A percentile compares a stretch with the other conserved stretches of the same genome.
These are phyloP conservation scores for Machimus rusticus DNA, from an alignment of 2,888 invertebrate species.

Conservation along the genomic window DNA sequence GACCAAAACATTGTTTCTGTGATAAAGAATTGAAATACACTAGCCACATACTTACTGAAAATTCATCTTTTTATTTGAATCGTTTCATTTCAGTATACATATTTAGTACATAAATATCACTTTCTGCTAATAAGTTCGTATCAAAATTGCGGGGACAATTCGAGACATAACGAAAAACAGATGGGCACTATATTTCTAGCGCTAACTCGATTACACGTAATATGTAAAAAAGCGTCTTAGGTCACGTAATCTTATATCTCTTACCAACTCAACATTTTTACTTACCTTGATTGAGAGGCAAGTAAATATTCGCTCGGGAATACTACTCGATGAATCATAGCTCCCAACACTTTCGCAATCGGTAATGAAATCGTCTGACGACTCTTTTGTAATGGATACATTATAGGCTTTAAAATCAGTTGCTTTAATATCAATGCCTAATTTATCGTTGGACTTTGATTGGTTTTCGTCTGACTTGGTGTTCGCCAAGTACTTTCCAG, in stretches of 20 bases:
- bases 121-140: background rate
- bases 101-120: background rate
- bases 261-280: slow-evolving; percentile 49
- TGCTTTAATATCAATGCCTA: background rate
- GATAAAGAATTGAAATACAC: background rate
- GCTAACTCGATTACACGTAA: background rate
- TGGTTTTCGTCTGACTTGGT: background rate
- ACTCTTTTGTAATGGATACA: background rate
- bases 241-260: background rate
- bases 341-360: slow-evolving; percentile 47
- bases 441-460: background rate
- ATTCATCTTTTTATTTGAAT: background rate
- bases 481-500: background rate
- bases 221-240: background rate
- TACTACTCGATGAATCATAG: slow-evolving; percentile 62
- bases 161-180: background rate
- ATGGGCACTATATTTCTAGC: background rate
- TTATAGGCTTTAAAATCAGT: slow-evolving; percentile 23
- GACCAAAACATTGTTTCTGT: background rate
- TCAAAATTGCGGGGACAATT: background rate
- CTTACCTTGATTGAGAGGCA: slow-evolving; percentile 82
- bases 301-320: slow-evolving; percentile 73
- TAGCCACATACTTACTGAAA: background rate
- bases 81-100: background rate
- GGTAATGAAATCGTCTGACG: slow-evolving; percentile 36